phyloP scores from a whole-genome alignment of 2,797 vertebrate species.

The Tenualosa thibaudeaui region DNA sequence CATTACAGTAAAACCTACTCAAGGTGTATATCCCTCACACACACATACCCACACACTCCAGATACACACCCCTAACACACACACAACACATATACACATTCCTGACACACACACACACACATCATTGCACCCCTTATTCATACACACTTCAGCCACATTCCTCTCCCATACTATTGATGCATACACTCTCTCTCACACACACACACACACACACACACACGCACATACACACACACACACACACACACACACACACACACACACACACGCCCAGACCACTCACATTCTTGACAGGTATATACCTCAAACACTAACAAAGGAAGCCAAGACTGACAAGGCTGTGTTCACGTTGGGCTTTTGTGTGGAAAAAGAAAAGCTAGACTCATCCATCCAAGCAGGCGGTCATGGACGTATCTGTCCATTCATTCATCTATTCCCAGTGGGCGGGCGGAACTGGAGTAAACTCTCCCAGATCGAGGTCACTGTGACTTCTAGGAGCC shows the following conservation, averaged over 20 bases:
- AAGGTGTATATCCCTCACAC: too few relatives aligned
- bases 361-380: not conserved
- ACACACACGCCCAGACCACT: not conserved
- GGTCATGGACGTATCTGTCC: not conserved
- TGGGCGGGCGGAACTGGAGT: not conserved
- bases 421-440: not conserved
- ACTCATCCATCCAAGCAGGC: not conserved
- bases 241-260: not conserved
- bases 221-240: not conserved
- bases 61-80: not conserved
- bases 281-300: not conserved
- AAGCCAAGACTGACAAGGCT: not conserved
- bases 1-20: too few relatives aligned
- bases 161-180: not conserved
- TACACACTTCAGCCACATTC: not conserved
- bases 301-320: not conserved
- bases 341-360: not conserved
- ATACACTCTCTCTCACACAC: not conserved
- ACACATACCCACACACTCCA: too few relatives aligned
- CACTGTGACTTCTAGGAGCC: constrained; percentile 18
- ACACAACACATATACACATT: not conserved
- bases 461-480: not conserved
- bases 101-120: not conserved
- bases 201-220: not conserved
- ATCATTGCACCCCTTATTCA: not conserved